phyloP scores from a whole-genome alignment of 2,888 invertebrate species.

The Melieria picta region DNA sequence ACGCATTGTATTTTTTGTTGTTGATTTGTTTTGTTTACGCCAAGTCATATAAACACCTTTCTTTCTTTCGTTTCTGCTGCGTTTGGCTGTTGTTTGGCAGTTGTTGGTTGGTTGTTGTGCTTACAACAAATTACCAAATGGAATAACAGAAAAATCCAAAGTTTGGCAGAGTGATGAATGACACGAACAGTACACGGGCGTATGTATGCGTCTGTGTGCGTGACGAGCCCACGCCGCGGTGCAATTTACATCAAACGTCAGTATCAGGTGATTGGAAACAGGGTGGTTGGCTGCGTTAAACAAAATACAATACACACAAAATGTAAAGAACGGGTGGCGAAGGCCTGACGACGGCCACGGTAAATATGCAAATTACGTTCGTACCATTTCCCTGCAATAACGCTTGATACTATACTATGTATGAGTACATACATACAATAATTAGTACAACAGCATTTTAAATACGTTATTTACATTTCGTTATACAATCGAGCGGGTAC shows the following conservation, averaged over 20 bases:
- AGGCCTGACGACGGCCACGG: background rate
- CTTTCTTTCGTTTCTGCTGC: constrained; percentile 1
- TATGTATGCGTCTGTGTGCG: background rate
- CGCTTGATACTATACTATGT: background rate
- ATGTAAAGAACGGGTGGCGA: background rate
- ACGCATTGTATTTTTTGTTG: constrained; percentile 23
- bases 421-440: background rate
- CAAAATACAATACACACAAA: background rate
- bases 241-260: constrained; percentile 25
- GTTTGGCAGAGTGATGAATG: constrained; percentile 32
- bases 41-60: constrained; percentile 26
- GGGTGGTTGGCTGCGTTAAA: background rate
- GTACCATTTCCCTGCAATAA: constrained; percentile 2
- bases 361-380: constrained; percentile 24
- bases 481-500: background rate
- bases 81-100: background rate
- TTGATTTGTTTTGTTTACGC: constrained; percentile 22
- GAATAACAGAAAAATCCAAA: constrained; percentile 16
- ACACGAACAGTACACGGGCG: constrained; percentile 15
- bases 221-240: background rate
- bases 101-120: constrained; percentile 13
- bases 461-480: constrained; percentile 16
- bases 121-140: constrained; percentile 27
- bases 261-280: constrained; percentile 23
- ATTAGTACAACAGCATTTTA: constrained; percentile 21